Evolutionary conservation across 2,113 vertebrate genomes (phyloP).

Genomic region (Ailurus styani): DNA sequence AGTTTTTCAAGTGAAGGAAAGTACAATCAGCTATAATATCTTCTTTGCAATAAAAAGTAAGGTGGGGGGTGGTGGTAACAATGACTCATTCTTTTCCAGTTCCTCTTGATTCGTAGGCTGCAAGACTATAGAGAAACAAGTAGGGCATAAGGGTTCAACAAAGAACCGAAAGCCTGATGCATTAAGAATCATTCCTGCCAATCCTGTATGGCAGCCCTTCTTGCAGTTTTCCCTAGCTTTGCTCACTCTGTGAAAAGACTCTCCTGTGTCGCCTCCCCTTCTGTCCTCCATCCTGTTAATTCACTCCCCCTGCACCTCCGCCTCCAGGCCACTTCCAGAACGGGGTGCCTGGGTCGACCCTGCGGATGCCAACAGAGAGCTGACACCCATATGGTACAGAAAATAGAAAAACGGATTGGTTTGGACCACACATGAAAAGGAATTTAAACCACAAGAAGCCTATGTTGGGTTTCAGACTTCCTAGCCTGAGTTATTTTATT

Average conservation of each 20-base stretch:
- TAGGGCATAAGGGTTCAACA: background rate
- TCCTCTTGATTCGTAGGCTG: background rate
- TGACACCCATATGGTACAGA: background rate
- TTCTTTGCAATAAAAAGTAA: background rate
- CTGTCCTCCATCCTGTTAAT: background rate
- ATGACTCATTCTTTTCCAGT: background rate
- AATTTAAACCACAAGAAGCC: background rate
- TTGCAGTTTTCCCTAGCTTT: background rate
- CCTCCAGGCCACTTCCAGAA: background rate
- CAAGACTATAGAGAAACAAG: background rate
- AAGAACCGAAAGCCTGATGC: background rate
- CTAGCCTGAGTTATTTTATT: background rate
- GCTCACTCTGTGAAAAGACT: background rate
- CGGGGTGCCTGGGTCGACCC: background rate
- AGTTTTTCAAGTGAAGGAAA: slow-evolving; percentile 20
- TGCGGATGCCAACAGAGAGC: background rate
- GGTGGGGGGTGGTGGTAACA: background rate
- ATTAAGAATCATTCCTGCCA: background rate
- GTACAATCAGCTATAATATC: background rate
- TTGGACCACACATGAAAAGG: background rate
- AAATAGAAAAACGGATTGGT: background rate
- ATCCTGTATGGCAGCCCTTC: background rate
- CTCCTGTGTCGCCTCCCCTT: background rate
- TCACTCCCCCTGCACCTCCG: background rate
- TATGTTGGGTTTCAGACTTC: background rate